These are phyloP conservation scores for Psilopsiagon aymara DNA, from an alignment of 2,113 vertebrate species.

Conservation along the genomic window DNA sequence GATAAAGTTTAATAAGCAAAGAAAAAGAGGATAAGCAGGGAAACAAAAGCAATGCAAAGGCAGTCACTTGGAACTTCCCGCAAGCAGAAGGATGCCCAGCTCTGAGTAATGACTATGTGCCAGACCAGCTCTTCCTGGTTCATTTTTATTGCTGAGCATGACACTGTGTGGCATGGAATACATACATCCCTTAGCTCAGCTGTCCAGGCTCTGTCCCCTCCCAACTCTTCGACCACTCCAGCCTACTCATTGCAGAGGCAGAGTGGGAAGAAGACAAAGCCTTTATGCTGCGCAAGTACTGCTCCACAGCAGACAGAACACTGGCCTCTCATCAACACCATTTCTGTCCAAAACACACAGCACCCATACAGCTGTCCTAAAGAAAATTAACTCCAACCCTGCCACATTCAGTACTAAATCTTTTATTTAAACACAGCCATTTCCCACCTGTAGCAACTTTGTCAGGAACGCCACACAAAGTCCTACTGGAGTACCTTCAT, in stretches of 20 bases:
- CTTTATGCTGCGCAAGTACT: background rate
- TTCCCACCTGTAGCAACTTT: background rate
- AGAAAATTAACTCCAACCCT: background rate
- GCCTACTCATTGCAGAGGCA: background rate
- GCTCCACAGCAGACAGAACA: background rate
- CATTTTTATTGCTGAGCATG: background rate
- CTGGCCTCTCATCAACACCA: background rate
- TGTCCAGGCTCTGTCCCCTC: background rate
- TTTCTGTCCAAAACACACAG: background rate
- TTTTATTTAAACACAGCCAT: background rate
- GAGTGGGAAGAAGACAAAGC: background rate
- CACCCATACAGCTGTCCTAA: background rate
- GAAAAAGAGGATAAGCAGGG: rapidly evolving
- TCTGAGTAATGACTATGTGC: background rate
- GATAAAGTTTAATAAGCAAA: background rate
- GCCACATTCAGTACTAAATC: background rate
- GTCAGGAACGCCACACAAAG: background rate
- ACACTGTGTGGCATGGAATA: background rate
- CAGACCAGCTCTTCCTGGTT: background rate
- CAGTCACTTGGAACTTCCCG: background rate
- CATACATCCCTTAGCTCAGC: background rate
- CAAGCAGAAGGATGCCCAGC: background rate
- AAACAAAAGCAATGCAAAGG: background rate
- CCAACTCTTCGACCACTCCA: background rate
- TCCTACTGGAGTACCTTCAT: background rate